Base-by-base conservation (phyloP, 2,113 vertebrate species). In the Phycodurus eques region DNA sequence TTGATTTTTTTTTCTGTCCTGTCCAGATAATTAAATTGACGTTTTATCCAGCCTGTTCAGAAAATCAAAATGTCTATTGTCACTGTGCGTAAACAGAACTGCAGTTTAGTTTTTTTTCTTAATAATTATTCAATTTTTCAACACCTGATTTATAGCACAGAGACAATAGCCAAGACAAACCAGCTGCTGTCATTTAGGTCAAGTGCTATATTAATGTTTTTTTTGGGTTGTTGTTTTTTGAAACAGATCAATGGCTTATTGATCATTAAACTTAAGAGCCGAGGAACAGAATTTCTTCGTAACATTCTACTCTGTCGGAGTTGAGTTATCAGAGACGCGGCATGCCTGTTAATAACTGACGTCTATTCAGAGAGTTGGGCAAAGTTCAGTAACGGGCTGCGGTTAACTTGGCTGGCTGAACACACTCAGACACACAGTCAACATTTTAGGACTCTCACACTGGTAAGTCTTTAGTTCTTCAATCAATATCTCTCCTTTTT, bases 341-440 rank as follows among this genome's bases (percentile, higher is more conserved):
- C 56, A 3, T 12, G 56, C 2, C 22, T 57, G 56, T 57, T 57
- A 57, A 57, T 57, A 22, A 53, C 49, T 53, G 49, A 53, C 49
- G 49, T 17, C 49, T 11, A 3, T 27, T 22, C n/a, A 5, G 35
- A 20, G 12, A 35, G 2, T 6, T 17, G 73, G 51, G n/a, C 68
- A 79, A 80, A 81, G 80, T 77, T 14, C 72, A 71, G 17, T 20
- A 44, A 72, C 62, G 46, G 62, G n/a, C 8, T 12, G 60, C 22
- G 5, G 53, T 61, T 54, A 12, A 47, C 17, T 54, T 72, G 73
- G 78, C 14, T 17, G 67, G 10, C 14, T 73, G 83, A 72, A 82
- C 56, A 27, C 56, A 61, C 6, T 39, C 14, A 17, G 59, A 61
- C 31, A 61, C 31, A 17, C 31, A 2, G 15, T 31, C 59, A 17